These are phyloP conservation scores for Lithosia quadra DNA, from an alignment of 2,888 invertebrate species.

Conservation along the genomic window DNA sequence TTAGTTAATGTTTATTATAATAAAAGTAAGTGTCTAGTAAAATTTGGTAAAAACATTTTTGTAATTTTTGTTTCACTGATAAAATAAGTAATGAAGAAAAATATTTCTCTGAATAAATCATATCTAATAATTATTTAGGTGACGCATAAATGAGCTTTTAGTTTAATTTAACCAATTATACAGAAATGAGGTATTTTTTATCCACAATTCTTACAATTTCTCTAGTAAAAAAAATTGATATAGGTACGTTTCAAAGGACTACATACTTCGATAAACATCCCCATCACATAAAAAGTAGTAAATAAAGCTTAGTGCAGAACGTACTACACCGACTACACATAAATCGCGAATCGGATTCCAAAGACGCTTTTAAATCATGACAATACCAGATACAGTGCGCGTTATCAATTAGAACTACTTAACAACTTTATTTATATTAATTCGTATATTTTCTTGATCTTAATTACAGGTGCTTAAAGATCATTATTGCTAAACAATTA, in stretches of 20 bases:
- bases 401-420: conserved; percentile 80
- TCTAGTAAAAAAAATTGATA: neutral
- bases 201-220: neutral
- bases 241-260: neutral
- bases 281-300: conserved; percentile 39
- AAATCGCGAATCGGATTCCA: conserved; percentile 73
- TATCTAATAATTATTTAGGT: neutral
- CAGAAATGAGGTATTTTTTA: too few species aligned
- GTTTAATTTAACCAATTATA: neutral
- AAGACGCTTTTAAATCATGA: conserved; percentile 77
- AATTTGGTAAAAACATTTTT: neutral
- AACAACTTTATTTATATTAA: conserved; percentile 40
- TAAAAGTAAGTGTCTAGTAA: neutral
- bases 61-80: neutral
- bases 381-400: conserved; percentile 77
- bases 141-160: neutral
- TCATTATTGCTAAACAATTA: conserved; percentile 42
- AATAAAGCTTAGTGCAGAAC: conserved; percentile 56
- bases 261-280: conserved; percentile 20
- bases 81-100: neutral
- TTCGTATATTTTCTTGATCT: neutral
- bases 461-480: conserved; percentile 20
- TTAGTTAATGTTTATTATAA: neutral
- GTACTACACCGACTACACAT: conserved; percentile 59
- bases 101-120: neutral